phyloP scores from a whole-genome alignment of 2,888 invertebrate species.

The Crioceris asparagi region DNA sequence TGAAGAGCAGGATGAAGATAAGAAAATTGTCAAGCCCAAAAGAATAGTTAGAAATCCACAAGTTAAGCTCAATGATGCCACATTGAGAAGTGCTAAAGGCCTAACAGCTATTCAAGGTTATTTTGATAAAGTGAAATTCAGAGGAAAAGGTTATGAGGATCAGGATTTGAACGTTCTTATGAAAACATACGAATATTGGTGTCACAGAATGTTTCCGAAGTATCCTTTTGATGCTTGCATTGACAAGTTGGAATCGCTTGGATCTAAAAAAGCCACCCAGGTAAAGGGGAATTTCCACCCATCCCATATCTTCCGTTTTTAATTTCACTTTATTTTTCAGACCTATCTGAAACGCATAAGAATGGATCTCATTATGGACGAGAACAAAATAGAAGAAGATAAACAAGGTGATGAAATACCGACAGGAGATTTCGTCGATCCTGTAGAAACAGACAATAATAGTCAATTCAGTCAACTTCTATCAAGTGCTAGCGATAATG shows the following conservation, averaged over 20 bases:
- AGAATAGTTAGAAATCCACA: conserved; percentile 53
- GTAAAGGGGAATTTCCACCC: conserved; percentile 36
- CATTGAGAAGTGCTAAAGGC: conserved; percentile 68
- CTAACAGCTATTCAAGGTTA: conserved; percentile 67
- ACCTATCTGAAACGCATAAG: conserved; percentile 57
- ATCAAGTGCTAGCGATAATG: conserved; percentile 1
- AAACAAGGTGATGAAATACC: background rate
- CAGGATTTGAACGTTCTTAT: conserved; percentile 71
- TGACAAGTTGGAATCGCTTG: conserved; percentile 67
- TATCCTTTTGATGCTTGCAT: conserved; percentile 80
- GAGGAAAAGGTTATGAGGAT: conserved; percentile 73
- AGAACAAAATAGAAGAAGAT: conserved; percentile 25
- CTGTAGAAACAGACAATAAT: too few relatives aligned
- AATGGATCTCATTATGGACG: conserved; percentile 44
- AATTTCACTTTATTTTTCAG: too few relatives aligned
- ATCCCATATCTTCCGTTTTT: conserved; percentile 5
- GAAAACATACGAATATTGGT: conserved; percentile 85
- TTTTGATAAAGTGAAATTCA: conserved; percentile 72
- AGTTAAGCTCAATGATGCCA: conserved; percentile 56
- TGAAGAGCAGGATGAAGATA: conserved; percentile 39
- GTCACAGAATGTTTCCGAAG: conserved; percentile 82
- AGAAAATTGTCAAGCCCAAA: conserved; percentile 40
- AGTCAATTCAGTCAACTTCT: conserved; percentile 8
- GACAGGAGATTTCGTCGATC: background rate
- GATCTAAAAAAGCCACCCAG: conserved; percentile 68